Base-by-base conservation (phyloP, 2,797 vertebrate genomes). In the Acipenser transmontanus region DNA sequence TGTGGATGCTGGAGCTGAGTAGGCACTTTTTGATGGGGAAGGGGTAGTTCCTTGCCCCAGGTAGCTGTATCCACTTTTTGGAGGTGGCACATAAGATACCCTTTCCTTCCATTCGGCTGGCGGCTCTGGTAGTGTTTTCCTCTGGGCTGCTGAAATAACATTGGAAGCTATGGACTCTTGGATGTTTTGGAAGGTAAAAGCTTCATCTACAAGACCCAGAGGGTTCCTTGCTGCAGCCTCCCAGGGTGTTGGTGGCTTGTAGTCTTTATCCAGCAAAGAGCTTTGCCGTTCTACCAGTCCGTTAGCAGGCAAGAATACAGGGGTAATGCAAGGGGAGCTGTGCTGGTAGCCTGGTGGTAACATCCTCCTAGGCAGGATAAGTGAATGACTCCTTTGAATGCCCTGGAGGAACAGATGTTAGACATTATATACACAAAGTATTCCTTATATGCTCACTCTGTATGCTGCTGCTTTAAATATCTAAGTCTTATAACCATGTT, bases 201-300 rank as follows among this genome's bases (percentile, higher is more conserved):
- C 94, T 67, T 95, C 95, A 72, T 98, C 95, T 74, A 95, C 92
- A 4, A 95, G 81, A 59, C 95, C 95, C 8, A 95, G 78, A 7
- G 96, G 94, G 72, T 94, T 93, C 34, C 85, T 89, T 13, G 94
- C 88, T 0, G 95, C 95, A 0, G 95, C 95, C 82, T 98, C 93
- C 96, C 96, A 97, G 34, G 96, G 96, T 1, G 91, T 90, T 6
- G 77, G 85, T 61, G 86, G 87, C 81, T 91, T 95, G 75, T 71
- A 76, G 56, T 82, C 78, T 73, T 77, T 89, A 69, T 91, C 82
- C 3, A 74, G 77, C 77, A 76, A 78, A 67, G 77, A 50, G 0
- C 75, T 70, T 71, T 87, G 78, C 70, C 80, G 86, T 72, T 72
- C 71, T 12, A 80, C 54, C 11, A 81, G 80, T 64, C 75, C 68